Percentiles rank a stretch among this genome's conserved stretches.
Evolutionary conservation across 2,797 vertebrate genomes (phyloP).

Genomic region (Gymnothorax javanicus): DNA sequence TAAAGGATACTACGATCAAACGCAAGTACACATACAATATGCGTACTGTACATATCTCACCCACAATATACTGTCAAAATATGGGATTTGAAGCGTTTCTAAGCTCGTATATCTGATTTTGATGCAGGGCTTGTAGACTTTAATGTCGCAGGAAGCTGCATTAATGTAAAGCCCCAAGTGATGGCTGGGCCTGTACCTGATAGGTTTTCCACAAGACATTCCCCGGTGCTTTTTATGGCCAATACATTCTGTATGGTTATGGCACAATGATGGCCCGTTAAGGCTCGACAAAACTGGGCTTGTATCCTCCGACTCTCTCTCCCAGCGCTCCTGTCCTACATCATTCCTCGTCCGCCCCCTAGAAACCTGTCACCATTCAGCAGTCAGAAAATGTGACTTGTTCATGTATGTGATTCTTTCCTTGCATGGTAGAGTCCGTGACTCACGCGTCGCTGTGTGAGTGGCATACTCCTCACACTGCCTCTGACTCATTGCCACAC

Average conservation of each 20-base stretch:
- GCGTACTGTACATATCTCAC: no score
- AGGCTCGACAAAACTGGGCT: neutral
- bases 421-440: slow-evolving; percentile 40
- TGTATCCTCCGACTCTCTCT: neutral
- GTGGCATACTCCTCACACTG: slow-evolving; percentile 43
- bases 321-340: neutral
- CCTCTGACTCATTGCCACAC: no score
- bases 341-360: slow-evolving; percentile 44
- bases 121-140: neutral
- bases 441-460: slow-evolving; percentile 70
- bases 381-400: neutral
- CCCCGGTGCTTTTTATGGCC: neutral
- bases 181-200: neutral
- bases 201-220: neutral
- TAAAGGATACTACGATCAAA: no score
- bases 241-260: neutral
- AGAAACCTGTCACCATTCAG: slow-evolving; percentile 51
- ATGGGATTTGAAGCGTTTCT: neutral
- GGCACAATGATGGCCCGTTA: neutral
- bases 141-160: neutral
- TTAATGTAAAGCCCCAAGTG: neutral
- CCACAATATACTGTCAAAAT: no score
- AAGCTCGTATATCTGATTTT: neutral
- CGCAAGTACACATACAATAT: no score
- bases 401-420: neutral